Evolutionary conservation across 2,888 invertebrate species (phyloP), one percentile per base, ranked within the genome.

Genomic region (Platycheirus rosarum): DNA sequence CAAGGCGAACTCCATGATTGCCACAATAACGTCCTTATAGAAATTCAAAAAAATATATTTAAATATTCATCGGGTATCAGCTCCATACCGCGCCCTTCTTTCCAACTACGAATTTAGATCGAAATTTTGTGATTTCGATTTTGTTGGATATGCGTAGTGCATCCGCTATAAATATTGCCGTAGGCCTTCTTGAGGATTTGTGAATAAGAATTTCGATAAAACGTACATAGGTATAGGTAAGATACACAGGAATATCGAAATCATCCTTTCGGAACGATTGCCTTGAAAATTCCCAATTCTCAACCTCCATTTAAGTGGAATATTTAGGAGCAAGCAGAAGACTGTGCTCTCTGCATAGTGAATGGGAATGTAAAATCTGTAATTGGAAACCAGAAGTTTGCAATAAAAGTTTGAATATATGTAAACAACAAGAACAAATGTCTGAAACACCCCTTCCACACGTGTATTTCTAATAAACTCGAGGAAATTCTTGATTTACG

Each of bases 381-480:
- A 79, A 79, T 79, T 79, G 78, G 78, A 73, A 79, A 79, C 68
- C 73, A 68, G 78, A 63, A 73, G 73, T 51, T 73, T 79, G 70
- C 35, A 75, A 80, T 80, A 80, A 75, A 80, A 69, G 40, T 65
- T 55, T 46, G 29, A 62, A 68, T 55, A 55, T 55, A 76, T 66
- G 76, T 82, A 82, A 82, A 82, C 82, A 82, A 76, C 62, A 44
- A 35, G 80, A 80, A 60, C 70, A 68, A 82, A 63, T 76, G 71
- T 76, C 60, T 55, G 71, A 9, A 71, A 53, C 66, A 63, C 26
- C 51, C 53, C 49, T 44, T 55, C 62, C 26, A 66, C 82, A 76
- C 76, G 82, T 82, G 53, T 76, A 66, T 76, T 82, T 71, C 76
- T 76, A 82, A 82, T 82, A 82, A 82, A 82, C 71, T 82, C 66